A percentile compares a stretch with the other conserved stretches of the same genome.
These are phyloP conservation scores for Agrenia bidenticulata DNA, from an alignment of 2,888 invertebrate species.

Conservation along the genomic window DNA sequence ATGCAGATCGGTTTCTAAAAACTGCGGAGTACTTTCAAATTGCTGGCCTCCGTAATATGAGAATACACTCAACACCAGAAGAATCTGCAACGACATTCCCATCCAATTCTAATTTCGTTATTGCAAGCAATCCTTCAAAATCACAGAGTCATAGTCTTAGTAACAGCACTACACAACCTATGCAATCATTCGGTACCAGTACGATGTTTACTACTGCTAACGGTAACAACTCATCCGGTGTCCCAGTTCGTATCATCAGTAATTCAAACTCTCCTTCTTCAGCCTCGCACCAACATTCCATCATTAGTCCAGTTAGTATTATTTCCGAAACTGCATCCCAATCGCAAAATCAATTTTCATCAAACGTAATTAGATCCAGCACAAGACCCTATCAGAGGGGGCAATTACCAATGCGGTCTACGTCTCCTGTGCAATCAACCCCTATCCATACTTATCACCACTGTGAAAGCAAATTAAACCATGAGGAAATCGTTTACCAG, in stretches of 20 bases:
- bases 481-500: constrained; percentile 28
- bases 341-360: neutral
- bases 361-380: neutral
- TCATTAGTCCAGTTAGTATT: neutral
- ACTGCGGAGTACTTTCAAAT: constrained; percentile 45
- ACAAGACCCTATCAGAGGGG: neutral
- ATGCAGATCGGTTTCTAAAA: constrained; percentile 42
- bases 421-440: neutral
- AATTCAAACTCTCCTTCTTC: neutral
- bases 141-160: neutral
- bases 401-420: neutral
- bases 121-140: neutral
- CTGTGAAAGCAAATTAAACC: neutral
- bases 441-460: neutral
- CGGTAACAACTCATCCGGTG: neutral
- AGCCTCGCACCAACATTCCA: constrained; percentile 1
- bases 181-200: neutral
- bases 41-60: constrained; percentile 41
- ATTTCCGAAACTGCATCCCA: neutral
- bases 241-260: neutral
- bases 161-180: neutral
- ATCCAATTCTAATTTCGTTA: neutral
- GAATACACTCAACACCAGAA: constrained; percentile 13
- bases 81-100: neutral
- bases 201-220: neutral